Conservation (phyloP, 2,888 invertebrate genomes). For the Mythimna lalbum region DNA sequence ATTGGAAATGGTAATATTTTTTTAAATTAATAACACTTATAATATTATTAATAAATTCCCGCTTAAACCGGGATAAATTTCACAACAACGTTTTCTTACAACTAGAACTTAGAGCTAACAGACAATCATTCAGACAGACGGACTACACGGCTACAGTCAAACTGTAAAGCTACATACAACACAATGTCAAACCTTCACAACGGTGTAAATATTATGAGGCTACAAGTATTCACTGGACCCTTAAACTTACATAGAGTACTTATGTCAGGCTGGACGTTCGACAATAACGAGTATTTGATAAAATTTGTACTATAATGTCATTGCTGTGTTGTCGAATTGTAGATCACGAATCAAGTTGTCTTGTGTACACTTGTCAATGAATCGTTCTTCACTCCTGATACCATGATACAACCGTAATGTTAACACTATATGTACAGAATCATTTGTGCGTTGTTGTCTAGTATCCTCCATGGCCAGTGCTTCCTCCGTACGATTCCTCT, state of each 20-base stretch:
- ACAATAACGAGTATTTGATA: slow-evolving; percentile 15
- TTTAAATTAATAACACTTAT: slow-evolving; percentile 68
- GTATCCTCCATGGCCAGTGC: slow-evolving; percentile 73
- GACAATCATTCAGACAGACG: slow-evolving; percentile 46
- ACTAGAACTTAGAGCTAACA: slow-evolving; percentile 60
- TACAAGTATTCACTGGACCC: slow-evolving; percentile 25
- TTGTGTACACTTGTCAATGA: slow-evolving; percentile 11
- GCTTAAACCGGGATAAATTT: slow-evolving; percentile 66
- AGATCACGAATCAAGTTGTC: slow-evolving; percentile 10
- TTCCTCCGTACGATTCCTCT: slow-evolving; percentile 70
- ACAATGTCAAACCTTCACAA: slow-evolving; percentile 44
- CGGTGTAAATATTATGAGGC: slow-evolving; percentile 45
- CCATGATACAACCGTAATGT: slow-evolving; percentile 27
- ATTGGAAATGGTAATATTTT: slow-evolving; percentile 49
- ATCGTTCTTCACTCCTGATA: slow-evolving; percentile 22
- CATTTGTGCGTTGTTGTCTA: slow-evolving; percentile 45
- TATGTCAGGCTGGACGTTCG: neutral
- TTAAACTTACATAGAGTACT: slow-evolving; percentile 29
- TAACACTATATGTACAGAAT: slow-evolving; percentile 51
- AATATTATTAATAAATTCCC: slow-evolving; percentile 70
- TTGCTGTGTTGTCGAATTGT: slow-evolving; percentile 10
- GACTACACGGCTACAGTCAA: slow-evolving; percentile 46
- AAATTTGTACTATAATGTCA: slow-evolving; percentile 49
- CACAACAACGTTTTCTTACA: slow-evolving; percentile 69
- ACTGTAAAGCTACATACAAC: slow-evolving; percentile 58